Conservation (phyloP, 2,113 vertebrate genomes). For the Proteles cristata region DNA sequence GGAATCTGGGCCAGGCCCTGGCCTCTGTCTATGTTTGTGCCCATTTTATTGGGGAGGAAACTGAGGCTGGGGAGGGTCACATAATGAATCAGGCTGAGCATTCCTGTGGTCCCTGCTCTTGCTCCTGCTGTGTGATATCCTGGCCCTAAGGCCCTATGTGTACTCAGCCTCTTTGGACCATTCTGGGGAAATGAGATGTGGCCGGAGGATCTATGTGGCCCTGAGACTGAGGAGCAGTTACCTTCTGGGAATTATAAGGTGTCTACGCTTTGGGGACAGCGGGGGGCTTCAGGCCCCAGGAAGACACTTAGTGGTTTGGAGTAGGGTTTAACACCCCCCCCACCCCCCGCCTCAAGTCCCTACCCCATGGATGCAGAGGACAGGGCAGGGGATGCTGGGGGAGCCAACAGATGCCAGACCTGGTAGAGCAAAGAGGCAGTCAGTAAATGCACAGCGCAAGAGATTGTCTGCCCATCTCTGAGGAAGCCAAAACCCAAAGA, state of each 20-base stretch:
- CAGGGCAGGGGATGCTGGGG: no score
- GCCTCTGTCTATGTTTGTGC: not conserved
- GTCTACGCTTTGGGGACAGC: not conserved
- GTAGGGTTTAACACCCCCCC: not conserved
- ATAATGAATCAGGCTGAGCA: no score
- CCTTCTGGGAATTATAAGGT: not conserved
- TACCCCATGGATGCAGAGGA: not conserved
- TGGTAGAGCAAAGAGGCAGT: not conserved
- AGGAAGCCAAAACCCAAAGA: not conserved
- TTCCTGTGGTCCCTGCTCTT: not conserved
- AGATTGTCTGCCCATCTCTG: not conserved
- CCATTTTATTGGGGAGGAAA: not conserved
- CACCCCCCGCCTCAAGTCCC: no score
- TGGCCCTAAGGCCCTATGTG: not conserved
- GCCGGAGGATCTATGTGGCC: not conserved
- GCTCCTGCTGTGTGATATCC: not conserved
- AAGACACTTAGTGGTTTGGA: not conserved
- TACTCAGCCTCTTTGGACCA: not conserved
- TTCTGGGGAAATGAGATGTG: not conserved
- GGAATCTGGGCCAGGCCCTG: not conserved
- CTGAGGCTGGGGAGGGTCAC: not conserved
- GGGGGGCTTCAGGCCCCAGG: not conserved
- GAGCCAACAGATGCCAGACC: not conserved
- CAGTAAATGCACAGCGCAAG: not conserved
- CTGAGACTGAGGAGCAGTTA: not conserved